phyloP scores from a whole-genome alignment of 2,888 invertebrate genomes.

The Yponomeuta sedellus region DNA sequence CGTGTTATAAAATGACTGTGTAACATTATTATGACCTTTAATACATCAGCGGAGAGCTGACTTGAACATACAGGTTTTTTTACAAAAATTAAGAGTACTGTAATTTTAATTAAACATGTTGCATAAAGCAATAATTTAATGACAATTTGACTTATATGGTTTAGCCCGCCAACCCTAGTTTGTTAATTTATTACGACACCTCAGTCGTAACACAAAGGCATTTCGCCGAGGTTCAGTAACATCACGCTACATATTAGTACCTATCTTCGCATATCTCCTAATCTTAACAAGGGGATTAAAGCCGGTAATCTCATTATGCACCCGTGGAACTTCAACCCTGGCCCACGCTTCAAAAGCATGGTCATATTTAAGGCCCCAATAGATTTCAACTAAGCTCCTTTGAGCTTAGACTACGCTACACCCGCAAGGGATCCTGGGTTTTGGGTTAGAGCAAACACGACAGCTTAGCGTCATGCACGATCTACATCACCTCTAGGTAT shows the following conservation, averaged over 20 bases:
- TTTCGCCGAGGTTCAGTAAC: neutral
- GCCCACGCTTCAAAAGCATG: conserved; percentile 26
- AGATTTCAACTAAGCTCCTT: conserved; percentile 47
- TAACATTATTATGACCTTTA: too few relatives aligned
- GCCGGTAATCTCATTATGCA: conserved; percentile 33
- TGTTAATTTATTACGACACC: too few relatives aligned
- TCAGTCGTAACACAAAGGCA: neutral
- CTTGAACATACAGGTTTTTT: too few relatives aligned
- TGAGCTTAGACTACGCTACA: conserved; percentile 32
- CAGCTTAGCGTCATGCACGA: neutral
- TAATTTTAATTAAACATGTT: too few relatives aligned
- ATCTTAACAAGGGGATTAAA: conserved; percentile 17
- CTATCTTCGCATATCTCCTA: neutral
- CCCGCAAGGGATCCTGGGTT: conserved; percentile 35
- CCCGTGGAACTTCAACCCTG: conserved; percentile 29
- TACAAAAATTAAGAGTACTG: too few relatives aligned
- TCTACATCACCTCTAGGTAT: too few relatives aligned
- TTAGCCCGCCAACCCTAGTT: too few relatives aligned
- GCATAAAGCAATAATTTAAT: too few relatives aligned
- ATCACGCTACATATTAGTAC: neutral
- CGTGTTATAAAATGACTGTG: too few relatives aligned
- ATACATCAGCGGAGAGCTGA: too few relatives aligned
- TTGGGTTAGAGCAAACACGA: neutral
- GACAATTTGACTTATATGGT: too few relatives aligned
- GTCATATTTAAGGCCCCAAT: conserved; percentile 48